A percentile compares a stretch with the other conserved stretches of the same genome.
Evolutionary conservation across 2,797 vertebrate species (phyloP).

Genomic region (Diceros bicornis): DNA sequence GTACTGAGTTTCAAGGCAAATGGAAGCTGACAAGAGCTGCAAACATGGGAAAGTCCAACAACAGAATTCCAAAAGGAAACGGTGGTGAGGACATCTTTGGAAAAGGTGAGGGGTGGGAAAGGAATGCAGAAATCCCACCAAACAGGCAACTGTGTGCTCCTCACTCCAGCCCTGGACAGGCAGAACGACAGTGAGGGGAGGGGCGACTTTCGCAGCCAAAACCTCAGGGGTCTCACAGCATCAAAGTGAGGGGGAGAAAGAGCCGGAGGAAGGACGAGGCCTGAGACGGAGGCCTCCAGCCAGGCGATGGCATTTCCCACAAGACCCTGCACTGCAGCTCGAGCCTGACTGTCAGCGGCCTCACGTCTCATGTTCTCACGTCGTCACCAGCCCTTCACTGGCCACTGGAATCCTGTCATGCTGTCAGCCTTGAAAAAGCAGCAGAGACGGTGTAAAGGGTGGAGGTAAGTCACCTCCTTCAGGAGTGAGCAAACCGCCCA

Average conservation of each 20-base stretch:
- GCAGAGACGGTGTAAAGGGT: background rate
- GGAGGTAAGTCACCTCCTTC: slow-evolving; percentile 16
- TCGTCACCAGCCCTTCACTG: background rate
- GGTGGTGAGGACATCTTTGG: background rate
- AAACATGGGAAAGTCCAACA: background rate
- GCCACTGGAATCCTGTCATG: background rate
- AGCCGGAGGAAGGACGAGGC: background rate
- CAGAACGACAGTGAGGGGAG: background rate
- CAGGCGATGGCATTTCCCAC: background rate
- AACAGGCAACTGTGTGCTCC: background rate
- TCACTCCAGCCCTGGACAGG: background rate
- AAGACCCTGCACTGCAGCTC: background rate
- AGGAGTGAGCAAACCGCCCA: background rate
- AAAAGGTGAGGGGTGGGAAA: background rate
- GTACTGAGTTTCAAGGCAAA: background rate
- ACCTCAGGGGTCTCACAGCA: background rate
- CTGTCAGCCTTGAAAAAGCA: background rate
- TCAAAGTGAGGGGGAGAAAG: background rate
- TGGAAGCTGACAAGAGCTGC: background rate
- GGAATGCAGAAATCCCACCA: background rate
- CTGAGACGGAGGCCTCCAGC: background rate
- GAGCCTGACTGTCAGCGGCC: too few species aligned
- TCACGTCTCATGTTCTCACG: background rate
- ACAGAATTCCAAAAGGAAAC: background rate
- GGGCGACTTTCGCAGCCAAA: background rate